Conservation (phyloP, 2,797 vertebrate genomes). For the Tympanoctomys barrerae region DNA sequence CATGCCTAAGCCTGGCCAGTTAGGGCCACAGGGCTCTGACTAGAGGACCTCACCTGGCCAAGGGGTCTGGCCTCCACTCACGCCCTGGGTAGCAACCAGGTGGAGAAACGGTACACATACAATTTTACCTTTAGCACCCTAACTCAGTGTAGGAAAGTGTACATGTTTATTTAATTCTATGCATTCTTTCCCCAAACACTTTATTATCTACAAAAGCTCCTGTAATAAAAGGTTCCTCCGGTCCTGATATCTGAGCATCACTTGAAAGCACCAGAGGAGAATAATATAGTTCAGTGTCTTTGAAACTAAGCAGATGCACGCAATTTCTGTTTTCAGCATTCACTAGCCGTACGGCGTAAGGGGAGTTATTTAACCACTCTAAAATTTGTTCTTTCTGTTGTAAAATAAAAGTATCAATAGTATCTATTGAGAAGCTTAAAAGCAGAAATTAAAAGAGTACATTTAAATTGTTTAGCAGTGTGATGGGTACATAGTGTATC, state of each 20-base stretch:
- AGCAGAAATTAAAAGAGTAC: background rate
- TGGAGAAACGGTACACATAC: background rate
- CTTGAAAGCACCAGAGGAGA: constrained; percentile 25
- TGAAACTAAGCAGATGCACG: constrained; percentile 11
- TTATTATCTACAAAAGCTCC: constrained; percentile 35
- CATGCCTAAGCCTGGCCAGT: background rate
- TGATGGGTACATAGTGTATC: background rate
- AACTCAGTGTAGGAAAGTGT: constrained; percentile 2
- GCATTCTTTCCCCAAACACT: constrained; percentile 39
- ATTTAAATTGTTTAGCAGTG: constrained; percentile 9
- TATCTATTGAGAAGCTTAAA: background rate
- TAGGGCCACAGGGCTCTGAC: background rate
- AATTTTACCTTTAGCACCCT: background rate
- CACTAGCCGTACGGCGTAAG: background rate
- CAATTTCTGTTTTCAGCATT: background rate
- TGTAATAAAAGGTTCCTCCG: constrained; percentile 13
- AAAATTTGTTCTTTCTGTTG: background rate
- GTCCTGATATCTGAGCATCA: background rate
- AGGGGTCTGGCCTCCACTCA: background rate
- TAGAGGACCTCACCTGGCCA: background rate
- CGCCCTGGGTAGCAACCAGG: background rate
- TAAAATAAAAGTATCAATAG: constrained; percentile 16
- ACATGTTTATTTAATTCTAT: constrained; percentile 15
- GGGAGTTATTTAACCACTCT: constrained; percentile 26
- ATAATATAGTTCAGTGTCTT: background rate